Percentiles rank a stretch among this genome's conserved stretches.
Evolutionary conservation across 1,140 invertebrate genomes (phyloP).

Genomic region (Sarcophaga peregrina): DNA sequence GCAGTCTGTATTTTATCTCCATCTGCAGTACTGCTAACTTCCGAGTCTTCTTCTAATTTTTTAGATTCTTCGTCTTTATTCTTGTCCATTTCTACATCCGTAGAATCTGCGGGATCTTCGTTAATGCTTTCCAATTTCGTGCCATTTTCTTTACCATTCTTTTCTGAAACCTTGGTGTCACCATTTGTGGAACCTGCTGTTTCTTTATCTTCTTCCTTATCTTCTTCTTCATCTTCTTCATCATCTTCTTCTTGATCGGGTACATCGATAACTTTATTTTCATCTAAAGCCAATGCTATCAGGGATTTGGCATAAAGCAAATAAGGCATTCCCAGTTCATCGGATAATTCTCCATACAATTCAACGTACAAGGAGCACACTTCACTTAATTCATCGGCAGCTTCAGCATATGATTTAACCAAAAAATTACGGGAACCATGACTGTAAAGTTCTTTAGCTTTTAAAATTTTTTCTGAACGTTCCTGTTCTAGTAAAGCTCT

Average conservation of each 20-base stretch:
- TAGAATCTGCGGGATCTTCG: slow-evolving; percentile 29
- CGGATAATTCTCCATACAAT: slow-evolving; percentile 76
- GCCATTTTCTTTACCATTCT: not conserved
- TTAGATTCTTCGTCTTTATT: slow-evolving; percentile 18
- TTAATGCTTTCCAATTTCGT: slow-evolving; percentile 28
- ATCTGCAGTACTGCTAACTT: slow-evolving; percentile 59
- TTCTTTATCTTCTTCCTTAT: slow-evolving; percentile 64
- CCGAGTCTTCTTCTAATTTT: slow-evolving; percentile 49
- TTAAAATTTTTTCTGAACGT: slow-evolving; percentile 57
- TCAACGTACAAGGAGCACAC: slow-evolving; percentile 75
- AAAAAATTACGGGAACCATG: slow-evolving; percentile 80
- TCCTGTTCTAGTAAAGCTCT: slow-evolving; percentile 51
- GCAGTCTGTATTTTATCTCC: slow-evolving; percentile 48
- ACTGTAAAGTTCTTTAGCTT: slow-evolving; percentile 68
- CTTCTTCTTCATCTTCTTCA: slow-evolving; percentile 65
- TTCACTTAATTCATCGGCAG: slow-evolving; percentile 77
- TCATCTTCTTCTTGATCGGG: slow-evolving; percentile 71
- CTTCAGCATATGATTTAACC: slow-evolving; percentile 77
- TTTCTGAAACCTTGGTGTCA: not conserved
- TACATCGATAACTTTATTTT: slow-evolving; percentile 77
- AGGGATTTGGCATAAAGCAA: slow-evolving; percentile 73
- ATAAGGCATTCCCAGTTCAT: slow-evolving; percentile 82
- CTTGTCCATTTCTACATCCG: not conserved
- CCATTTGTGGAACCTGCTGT: slow-evolving; percentile 3
- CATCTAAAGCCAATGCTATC: slow-evolving; percentile 78